Evolutionary conservation across 2,113 vertebrate species (phyloP).

Genomic region (Gopherus flavomarginatus): DNA sequence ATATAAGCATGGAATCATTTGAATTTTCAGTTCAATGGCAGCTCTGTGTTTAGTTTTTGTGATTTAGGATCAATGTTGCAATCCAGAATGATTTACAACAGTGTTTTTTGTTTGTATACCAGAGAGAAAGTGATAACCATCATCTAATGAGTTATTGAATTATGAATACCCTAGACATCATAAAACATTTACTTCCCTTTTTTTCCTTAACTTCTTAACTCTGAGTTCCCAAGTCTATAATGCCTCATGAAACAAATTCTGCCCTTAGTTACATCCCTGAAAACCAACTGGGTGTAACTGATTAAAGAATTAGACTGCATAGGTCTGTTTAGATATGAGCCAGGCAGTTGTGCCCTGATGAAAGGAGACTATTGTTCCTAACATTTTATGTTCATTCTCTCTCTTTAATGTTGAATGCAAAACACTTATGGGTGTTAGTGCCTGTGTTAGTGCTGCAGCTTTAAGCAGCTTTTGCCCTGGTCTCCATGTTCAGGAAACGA

Average conservation of each 20-base stretch:
- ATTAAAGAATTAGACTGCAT: not conserved
- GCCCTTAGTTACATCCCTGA: not conserved
- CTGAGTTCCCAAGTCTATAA: not conserved
- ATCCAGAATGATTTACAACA: not conserved
- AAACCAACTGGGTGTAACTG: not conserved
- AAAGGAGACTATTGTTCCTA: not conserved
- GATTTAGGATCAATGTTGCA: not conserved
- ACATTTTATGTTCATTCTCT: not conserved
- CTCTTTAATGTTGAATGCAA: slow-evolving; percentile 25
- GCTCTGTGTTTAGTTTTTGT: not conserved
- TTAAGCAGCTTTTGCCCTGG: no score
- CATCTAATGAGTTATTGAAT: not conserved
- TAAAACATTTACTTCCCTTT: not conserved
- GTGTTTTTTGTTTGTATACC: not conserved
- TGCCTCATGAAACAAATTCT: not conserved
- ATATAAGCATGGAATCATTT: not conserved
- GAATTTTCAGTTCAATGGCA: not conserved
- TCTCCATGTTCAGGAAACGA: no score
- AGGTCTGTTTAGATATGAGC: not conserved
- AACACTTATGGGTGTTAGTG: slow-evolving; percentile 42
- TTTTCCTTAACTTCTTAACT: not conserved
- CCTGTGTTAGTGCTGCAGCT: no score
- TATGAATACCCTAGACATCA: fast-evolving
- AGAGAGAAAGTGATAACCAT: not conserved
- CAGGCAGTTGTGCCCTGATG: not conserved